Evolutionary conservation across 2,888 invertebrate species (phyloP).

Genomic region (Venustoraphidia nigricollis): DNA sequence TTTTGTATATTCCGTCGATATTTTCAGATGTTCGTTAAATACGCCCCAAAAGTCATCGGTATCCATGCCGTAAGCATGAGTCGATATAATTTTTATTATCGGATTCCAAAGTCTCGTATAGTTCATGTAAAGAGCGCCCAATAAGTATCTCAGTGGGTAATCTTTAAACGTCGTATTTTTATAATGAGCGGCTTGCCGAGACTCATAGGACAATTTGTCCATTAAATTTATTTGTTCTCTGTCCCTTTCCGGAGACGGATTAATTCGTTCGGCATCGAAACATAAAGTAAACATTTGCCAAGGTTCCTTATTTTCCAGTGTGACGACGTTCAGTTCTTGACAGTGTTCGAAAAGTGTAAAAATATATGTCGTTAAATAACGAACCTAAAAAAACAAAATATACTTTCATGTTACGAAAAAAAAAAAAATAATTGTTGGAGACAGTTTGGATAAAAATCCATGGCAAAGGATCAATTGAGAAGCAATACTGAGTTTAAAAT

Average conservation of each 20-base stretch:
- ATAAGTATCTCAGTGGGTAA: constrained; percentile 59
- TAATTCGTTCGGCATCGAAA: constrained; percentile 52
- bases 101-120: constrained; percentile 86
- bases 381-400: constrained; percentile 32
- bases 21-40: constrained; percentile 43
- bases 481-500: no score
- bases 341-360: constrained; percentile 49
- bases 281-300: constrained; percentile 51
- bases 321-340: constrained; percentile 29
- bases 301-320: constrained; percentile 24
- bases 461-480: no score
- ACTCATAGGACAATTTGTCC: constrained; percentile 53
- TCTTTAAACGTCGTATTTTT: constrained; percentile 40
- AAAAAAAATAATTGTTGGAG: constrained; percentile 1
- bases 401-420: background rate
- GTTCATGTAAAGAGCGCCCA: constrained; percentile 72
- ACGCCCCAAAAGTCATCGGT: constrained; percentile 56
- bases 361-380: constrained; percentile 57
- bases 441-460: no score
- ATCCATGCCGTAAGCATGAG: constrained; percentile 49
- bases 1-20: constrained; percentile 32
- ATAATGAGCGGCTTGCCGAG: constrained; percentile 33
- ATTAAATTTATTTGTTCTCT: constrained; percentile 59
- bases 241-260: constrained; percentile 61
- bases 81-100: constrained; percentile 53